Percentiles rank a stretch among this genome's conserved stretches.
These are phyloP conservation scores for Perdix hodgsoniae DNA, from an alignment of 2,797 vertebrate species.

Conservation along the genomic window DNA sequence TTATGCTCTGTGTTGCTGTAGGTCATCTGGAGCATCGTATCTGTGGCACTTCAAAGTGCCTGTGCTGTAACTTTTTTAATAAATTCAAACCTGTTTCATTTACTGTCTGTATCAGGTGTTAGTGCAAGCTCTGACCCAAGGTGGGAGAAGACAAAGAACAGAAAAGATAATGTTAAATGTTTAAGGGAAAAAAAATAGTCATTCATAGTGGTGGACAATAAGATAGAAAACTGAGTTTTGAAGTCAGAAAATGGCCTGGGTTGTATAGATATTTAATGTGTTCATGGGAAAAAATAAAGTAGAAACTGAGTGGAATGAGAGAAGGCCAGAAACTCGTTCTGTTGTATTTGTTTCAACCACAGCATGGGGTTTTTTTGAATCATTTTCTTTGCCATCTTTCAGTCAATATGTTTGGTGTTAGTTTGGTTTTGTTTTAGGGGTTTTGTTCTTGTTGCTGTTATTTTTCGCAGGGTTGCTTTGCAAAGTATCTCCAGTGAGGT, in stretches of 20 bases:
- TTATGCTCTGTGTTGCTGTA: not conserved
- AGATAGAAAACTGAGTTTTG: not conserved
- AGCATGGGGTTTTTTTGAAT: not conserved
- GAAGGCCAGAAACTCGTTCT: not conserved
- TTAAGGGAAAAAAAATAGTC: not conserved
- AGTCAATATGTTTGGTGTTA: not conserved
- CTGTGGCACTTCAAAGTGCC: not conserved
- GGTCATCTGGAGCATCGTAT: not conserved
- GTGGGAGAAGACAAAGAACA: not conserved
- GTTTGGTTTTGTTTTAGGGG: not conserved
- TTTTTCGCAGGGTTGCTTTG: not conserved
- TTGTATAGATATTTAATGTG: not conserved
- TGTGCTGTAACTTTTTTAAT: not conserved
- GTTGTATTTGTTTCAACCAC: not conserved
- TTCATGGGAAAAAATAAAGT: not conserved
- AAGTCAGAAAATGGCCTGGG: not conserved
- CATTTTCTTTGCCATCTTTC: not conserved
- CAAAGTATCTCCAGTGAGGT: not conserved
- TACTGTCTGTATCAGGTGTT: not conserved
- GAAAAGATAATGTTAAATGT: not conserved
- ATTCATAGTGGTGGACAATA: not conserved
- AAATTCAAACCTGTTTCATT: not conserved
- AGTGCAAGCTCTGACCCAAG: not conserved
- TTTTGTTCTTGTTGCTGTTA: not conserved
- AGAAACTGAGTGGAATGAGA: not conserved